Base-by-base conservation (phyloP, 37 sponge, comb jelly and placozoan genomes). In the Eunapius fragilis region DNA sequence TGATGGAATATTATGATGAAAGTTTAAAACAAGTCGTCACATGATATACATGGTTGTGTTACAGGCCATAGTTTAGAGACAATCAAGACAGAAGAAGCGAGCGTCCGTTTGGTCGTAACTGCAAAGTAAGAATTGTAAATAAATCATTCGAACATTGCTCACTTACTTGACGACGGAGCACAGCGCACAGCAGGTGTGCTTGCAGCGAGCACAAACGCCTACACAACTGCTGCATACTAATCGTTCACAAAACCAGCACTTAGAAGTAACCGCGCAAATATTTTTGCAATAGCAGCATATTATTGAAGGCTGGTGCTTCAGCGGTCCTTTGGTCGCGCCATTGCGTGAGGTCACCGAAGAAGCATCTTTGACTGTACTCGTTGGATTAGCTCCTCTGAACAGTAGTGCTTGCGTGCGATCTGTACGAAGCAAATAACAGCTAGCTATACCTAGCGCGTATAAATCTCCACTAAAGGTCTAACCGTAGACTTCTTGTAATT, bases 141-240 rank as follows among this genome's bases (percentile, higher is more conserved):
- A n/a, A 69, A 82, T 81, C 3, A 36, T 25, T n/a, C n/a, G 19
- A 82, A 3, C 31, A 5, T 70, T 31, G n/a, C 14, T 10, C 14
- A 35, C 82, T 90, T 69, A 90, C 90, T 85, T 90, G 33, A 90
- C 50, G 33, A 90, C 86, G n/a, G 82, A 67, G 77, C 90, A 90
- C 36, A 70, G 70, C 0, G 74, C 67, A 71, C 90, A 90, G 82
- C 69, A 90, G 0, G 45, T 27, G 37, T 79, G 48, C 28, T 26
- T 41, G 75, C 87, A 87, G 31, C n/a, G 23, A 25, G 25, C 36
- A 32, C 86, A 85, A 31, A 19, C n/a, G 35, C 71, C 28, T 26
- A 34, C 5, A 35, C 86, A 85, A 14, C 69, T 9, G 13, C 32
- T 24, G 47, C 86, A 85, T 0, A 77, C 86, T 36, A 26, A 23